Evolutionary conservation across 2,888 invertebrate species (phyloP).

Genomic region (Stictocephala bisonia): DNA sequence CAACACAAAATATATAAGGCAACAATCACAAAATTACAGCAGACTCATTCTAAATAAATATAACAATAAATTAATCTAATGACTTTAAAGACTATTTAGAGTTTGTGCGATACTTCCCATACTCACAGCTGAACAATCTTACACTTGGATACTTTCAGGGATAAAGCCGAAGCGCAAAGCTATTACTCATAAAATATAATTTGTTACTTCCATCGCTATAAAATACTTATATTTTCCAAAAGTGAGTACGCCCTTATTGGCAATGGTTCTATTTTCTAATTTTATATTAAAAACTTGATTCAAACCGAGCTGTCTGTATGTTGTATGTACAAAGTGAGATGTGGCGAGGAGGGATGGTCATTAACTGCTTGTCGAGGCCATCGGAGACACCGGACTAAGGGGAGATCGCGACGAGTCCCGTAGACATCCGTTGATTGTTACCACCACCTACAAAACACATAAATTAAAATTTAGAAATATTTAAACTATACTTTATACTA

Average conservation of each 20-base stretch:
- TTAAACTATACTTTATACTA: not conserved
- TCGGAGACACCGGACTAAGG: slow-evolving; percentile 84
- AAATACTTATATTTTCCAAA: slow-evolving; percentile 44
- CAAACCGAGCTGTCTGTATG: slow-evolving; percentile 28
- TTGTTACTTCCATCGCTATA: slow-evolving; percentile 45
- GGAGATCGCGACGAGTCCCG: slow-evolving; percentile 87
- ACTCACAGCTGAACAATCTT: slow-evolving; percentile 35
- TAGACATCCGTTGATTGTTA: slow-evolving; percentile 91
- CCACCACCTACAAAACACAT: slow-evolving; percentile 68
- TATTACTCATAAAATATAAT: slow-evolving; percentile 46
- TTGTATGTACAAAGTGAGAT: slow-evolving; percentile 10
- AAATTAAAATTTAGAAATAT: not conserved
- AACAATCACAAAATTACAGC: slow-evolving; percentile 14
- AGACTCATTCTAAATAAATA: not conserved
- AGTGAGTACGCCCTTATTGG: slow-evolving; percentile 34
- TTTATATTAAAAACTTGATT: slow-evolving; percentile 45
- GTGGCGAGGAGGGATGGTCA: slow-evolving; percentile 44
- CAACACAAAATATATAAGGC: slow-evolving; percentile 8
- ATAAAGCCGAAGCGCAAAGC: slow-evolving; percentile 43
- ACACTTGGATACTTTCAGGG: slow-evolving; percentile 33
- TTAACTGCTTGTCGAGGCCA: slow-evolving; percentile 93
- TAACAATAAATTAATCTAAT: not conserved
- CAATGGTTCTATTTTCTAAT: slow-evolving; percentile 27
- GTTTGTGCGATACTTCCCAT: slow-evolving; percentile 31
- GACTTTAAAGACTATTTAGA: not conserved